Evolutionary conservation across 2,113 vertebrate species (phyloP).

Genomic region (Daphoenositta chrysoptera): DNA sequence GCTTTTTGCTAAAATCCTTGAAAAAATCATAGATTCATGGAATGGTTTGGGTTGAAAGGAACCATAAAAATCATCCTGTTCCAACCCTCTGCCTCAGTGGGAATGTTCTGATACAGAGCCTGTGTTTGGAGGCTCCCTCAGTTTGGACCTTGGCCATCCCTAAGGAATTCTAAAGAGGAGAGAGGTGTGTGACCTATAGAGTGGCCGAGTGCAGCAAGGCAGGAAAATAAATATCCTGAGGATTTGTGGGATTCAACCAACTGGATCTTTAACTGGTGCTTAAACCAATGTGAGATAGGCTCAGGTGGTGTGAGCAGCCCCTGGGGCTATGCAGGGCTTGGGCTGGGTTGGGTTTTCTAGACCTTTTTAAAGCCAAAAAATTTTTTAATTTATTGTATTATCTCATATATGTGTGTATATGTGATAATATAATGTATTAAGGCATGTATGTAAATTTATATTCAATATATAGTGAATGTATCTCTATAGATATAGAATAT

Average conservation of each 20-base stretch:
- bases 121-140: neutral
- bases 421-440: neutral
- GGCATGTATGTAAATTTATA: neutral
- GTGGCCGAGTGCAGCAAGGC: neutral
- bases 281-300: neutral
- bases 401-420: neutral
- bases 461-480: neutral
- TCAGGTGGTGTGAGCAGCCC: neutral
- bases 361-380: neutral
- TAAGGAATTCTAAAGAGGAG: neutral
- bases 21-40: neutral
- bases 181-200: neutral
- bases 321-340: rapidly evolving
- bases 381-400: neutral
- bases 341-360: neutral
- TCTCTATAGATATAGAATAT: neutral
- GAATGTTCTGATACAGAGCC: rapidly evolving
- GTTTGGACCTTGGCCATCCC: neutral
- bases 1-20: neutral
- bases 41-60: neutral
- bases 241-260: neutral
- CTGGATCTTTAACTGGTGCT: neutral
- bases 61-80: neutral
- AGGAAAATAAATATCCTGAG: neutral
- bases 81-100: neutral